Evolutionary conservation across 2,888 invertebrate genomes (phyloP), one percentile per base, ranked within the genome.

Genomic region (Ctena decussata): DNA sequence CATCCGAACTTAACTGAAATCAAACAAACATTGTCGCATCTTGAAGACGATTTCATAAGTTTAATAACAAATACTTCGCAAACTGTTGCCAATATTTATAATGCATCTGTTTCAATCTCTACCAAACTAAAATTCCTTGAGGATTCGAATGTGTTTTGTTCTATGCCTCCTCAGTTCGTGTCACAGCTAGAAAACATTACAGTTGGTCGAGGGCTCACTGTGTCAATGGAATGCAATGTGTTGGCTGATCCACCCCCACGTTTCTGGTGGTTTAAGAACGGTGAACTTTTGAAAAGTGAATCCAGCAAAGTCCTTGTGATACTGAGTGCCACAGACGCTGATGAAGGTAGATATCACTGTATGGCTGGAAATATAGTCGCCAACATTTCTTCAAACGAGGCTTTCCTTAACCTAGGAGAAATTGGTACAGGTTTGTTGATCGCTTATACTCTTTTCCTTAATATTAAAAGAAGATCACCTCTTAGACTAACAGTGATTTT

Each of bases 341-440:
- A 79, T 44, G 65, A 27, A 15, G 76, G 53, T 15, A 12, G 46
- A 8, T 84, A 86, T 53, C 37, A 41, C 0, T 86, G 86, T 70
- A 39, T 77, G 5, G 86, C 83, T 27, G 86, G 81, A 44, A 86
- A 86, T 57, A 37, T 84, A 30, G 83, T 86, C 24, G 86, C 83
- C 18, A 86, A 84, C 46, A 8, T 82, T 0, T 60, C 85, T n/a
- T 85, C 81, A 8, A 49, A 82, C 15, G 73, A 80, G 2, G 78
- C 44, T 12, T 65, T 27, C 18, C 6, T 77, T 24, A 1, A 57
- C 6, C 1, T 27, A 1, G 27, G 8, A 27, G 57, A 57, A 27
- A 27, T 27, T 1, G 57, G 57, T 57, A 57, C 8, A 21, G 46
- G 41, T 41, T n/a, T n/a, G n/a, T n/a, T n/a, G n/a, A n/a, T n/a